Conservation (phyloP, 2,113 vertebrate species). For the Genyomyrus donnyi region DNA sequence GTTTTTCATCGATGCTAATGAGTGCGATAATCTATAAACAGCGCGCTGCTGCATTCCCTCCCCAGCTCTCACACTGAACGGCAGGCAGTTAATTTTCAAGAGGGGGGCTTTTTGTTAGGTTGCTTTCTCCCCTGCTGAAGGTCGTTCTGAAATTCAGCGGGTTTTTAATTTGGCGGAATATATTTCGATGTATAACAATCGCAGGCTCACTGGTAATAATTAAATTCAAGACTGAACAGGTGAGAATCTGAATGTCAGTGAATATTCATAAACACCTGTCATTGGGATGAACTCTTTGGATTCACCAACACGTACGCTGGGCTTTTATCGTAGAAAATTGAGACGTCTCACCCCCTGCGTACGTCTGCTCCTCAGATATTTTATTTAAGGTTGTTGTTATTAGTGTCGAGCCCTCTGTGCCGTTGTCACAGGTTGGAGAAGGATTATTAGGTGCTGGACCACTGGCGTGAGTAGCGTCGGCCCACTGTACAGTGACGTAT, state of each 20-base stretch:
- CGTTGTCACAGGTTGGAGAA: background rate
- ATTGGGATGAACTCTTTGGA: background rate
- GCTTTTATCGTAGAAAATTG: background rate
- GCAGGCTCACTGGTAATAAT: background rate
- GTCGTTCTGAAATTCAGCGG: background rate
- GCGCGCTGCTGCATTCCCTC: background rate
- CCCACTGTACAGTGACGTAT: background rate
- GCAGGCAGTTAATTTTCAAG: background rate
- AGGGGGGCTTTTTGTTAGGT: background rate
- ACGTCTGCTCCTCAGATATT: background rate
- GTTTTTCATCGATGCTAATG: background rate
- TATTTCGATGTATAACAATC: background rate
- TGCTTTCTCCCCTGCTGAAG: background rate
- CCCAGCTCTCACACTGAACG: background rate
- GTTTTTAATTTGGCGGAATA: background rate
- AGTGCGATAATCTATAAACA: background rate
- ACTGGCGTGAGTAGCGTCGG: background rate
- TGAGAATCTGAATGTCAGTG: background rate
- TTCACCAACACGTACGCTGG: background rate
- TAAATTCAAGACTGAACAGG: background rate
- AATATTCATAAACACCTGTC: slow-evolving; percentile 14
- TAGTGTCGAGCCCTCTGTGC: background rate
- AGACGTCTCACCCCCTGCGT: background rate
- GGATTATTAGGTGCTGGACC: background rate
- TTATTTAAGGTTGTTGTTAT: background rate